These are phyloP conservation scores for Pleuronectes platessa DNA, from an alignment of 2,113 vertebrate genomes.

Conservation along the genomic window DNA sequence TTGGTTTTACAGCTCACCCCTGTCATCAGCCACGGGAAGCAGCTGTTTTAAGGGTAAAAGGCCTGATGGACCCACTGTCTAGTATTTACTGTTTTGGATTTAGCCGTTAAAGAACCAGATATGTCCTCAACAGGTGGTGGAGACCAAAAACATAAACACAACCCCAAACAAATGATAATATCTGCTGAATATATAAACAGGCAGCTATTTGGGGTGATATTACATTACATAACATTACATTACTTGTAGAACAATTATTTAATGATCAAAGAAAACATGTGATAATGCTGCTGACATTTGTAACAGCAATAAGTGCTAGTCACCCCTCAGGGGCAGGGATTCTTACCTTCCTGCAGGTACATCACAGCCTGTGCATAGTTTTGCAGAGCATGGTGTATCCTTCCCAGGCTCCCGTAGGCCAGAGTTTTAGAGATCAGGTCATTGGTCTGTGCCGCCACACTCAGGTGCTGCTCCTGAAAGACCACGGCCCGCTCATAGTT, in stretches of 20 bases:
- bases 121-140: neutral
- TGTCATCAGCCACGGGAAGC: neutral
- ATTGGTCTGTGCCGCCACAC: constrained; percentile 93
- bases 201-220: neutral
- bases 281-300: neutral
- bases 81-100: too few species aligned
- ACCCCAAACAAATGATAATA: too few species aligned
- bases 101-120: too few species aligned
- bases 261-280: neutral
- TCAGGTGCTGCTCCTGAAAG: constrained; percentile 96
- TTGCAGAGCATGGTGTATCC: constrained; percentile 93
- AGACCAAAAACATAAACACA: neutral
- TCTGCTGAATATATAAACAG: too few species aligned
- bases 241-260: neutral
- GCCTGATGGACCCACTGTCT: neutral
- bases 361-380: constrained; percentile 98
- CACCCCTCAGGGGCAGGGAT: neutral
- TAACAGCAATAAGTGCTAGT: neutral
- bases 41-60: neutral
- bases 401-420: constrained; percentile 94
- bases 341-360: constrained; percentile 96
- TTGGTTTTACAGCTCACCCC: too few species aligned
- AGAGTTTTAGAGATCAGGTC: constrained; percentile 91
- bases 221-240: too few species aligned
- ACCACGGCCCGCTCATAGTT: constrained; percentile 94